Base-by-base conservation (phyloP, 2,888 invertebrate genomes). In the Cantharis rustica region DNA sequence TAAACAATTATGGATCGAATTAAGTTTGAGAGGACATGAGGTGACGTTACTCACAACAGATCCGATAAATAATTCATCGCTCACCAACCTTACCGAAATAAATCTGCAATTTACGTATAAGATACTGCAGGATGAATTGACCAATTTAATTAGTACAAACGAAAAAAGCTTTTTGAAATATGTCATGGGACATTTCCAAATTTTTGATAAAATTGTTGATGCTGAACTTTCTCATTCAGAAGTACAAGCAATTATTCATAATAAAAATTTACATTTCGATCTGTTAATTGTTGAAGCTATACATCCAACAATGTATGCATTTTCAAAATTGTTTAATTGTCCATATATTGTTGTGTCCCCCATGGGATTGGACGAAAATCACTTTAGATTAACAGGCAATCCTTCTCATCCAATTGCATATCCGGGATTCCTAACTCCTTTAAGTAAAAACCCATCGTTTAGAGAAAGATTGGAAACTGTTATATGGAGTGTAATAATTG, bases 201-300 rank as follows among this genome's bases (percentile, higher is more conserved):
- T 0, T 13, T 15, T 69, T 69, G 72, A 69, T 66, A 66, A 11
- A 16, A 69, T 72, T 16, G 68, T 63, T 16, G 80, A 82, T n/a
- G 16, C 78, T 4, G 69, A 82, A 73, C 23, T 82, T 15, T 15
- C 69, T 88, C 83, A 83, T 61, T 81, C 83, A 0, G 79, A 83
- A 78, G 84, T 87, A 3, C 83, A 85, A 79, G 79, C 83, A 62
- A 71, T 87, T 13, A 85, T 87, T 16, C 79, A 85, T n/a, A 82
- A 85, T 76, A 73, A 82, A 61, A 81, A 79, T 88, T 85, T 89
- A 23, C 87, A 88, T 73, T 92, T 92, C 80, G 92, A 92, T 84
- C 82, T 91, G 31, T 89, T 92, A 0, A 85, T 92, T 61, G 88
- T 90, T 3, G 92, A 92, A 84, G 88, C 89, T n/a, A 87, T 91